A percentile compares a stretch with the other conserved stretches of the same genome.
phyloP scores from a whole-genome alignment of 2,797 vertebrate species.

The Pteronotus mesoamericanus region DNA sequence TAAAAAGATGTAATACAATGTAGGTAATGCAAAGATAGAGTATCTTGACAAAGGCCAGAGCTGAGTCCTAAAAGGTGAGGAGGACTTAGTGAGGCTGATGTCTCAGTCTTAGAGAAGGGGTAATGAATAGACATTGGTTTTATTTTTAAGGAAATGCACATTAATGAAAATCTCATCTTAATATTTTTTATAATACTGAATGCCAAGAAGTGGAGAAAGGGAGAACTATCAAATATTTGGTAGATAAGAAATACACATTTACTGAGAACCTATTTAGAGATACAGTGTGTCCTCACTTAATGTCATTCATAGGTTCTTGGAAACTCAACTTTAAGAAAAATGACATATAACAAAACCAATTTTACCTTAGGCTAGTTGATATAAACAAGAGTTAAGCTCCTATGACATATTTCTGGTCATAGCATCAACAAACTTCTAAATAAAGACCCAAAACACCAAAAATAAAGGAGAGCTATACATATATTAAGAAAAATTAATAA shows the following conservation, averaged over 20 bases:
- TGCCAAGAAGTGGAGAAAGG: not conserved
- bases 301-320: not conserved
- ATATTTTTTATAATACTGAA: not conserved
- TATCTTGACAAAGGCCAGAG: not conserved
- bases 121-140: not conserved
- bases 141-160: not conserved
- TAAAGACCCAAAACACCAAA: not conserved
- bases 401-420: not conserved
- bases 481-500: not conserved
- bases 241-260: not conserved
- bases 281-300: not conserved
- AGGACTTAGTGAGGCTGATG: not conserved
- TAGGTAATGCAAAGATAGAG: not conserved
- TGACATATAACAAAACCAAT: not conserved
- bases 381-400: not conserved
- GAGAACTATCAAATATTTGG: not conserved
- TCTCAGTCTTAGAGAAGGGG: not conserved
- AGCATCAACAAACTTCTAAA: not conserved
- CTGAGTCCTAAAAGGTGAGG: not conserved
- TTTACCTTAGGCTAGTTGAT: not conserved
- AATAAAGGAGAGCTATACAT: not conserved
- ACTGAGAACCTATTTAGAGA: not conserved
- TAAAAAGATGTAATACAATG: not conserved
- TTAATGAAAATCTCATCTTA: not conserved
- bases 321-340: not conserved